phyloP scores from a whole-genome alignment of 2,888 invertebrate species.

The Philereme transversata region DNA sequence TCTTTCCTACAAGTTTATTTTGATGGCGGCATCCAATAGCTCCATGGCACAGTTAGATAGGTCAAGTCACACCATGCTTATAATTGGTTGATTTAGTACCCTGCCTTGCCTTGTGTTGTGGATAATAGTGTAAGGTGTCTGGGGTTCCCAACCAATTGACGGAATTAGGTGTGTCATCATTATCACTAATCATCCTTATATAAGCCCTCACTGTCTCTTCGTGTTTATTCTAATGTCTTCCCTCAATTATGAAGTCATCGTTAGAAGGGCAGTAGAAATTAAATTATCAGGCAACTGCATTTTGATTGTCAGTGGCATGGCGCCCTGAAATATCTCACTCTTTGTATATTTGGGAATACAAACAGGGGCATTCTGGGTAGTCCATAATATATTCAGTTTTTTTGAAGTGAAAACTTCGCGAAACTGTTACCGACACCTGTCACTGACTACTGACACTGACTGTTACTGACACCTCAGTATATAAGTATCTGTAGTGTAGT shows the following conservation, averaged over 20 bases:
- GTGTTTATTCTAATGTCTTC: slow-evolving; percentile 18
- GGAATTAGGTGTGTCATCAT: slow-evolving; percentile 49
- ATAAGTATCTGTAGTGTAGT: no score
- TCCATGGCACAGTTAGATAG: slow-evolving; percentile 29
- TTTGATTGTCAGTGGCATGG: background rate
- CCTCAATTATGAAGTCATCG: slow-evolving; percentile 11
- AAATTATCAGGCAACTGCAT: slow-evolving; percentile 4
- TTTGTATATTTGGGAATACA: no score
- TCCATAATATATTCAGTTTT: no score
- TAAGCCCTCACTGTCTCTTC: slow-evolving; percentile 15
- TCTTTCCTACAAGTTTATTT: background rate
- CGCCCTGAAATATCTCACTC: no score
- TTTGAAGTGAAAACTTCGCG: no score
- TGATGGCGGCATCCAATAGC: slow-evolving; percentile 57
- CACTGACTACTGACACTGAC: no score
- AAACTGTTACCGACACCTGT: no score
- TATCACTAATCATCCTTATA: slow-evolving; percentile 33
- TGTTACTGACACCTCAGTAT: no score
- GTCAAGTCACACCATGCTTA: slow-evolving; percentile 27
- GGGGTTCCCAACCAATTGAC: slow-evolving; percentile 48
- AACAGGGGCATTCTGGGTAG: no score
- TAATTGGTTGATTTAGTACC: slow-evolving; percentile 25
- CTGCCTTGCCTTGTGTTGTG: slow-evolving; percentile 6
- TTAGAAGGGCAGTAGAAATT: background rate
- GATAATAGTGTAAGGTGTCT: slow-evolving; percentile 41